Conservation (phyloP, 2,113 vertebrate genomes). For the Pholis gunnellus region DNA sequence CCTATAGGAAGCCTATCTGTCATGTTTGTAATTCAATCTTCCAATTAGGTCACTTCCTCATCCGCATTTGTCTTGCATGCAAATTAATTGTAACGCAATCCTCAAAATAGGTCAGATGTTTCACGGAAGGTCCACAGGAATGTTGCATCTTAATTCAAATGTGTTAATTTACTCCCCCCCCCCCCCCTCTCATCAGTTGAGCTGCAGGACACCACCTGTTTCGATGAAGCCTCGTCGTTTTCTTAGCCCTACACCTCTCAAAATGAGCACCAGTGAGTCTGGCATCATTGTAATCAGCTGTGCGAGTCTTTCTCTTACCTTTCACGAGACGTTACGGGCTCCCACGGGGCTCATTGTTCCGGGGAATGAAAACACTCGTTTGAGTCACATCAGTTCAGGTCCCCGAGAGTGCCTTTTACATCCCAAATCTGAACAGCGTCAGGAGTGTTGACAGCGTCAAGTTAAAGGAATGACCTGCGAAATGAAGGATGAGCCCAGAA, state of each 20-base stretch:
- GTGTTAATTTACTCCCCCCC: neutral
- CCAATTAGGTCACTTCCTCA: conserved; percentile 36
- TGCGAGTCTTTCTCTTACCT: conserved; percentile 62
- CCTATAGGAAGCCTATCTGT: neutral
- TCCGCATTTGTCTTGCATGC: neutral
- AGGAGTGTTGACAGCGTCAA: conserved; percentile 35
- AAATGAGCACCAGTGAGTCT: conserved; percentile 1
- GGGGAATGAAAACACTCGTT: conserved; percentile 20
- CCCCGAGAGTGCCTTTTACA: conserved; percentile 54
- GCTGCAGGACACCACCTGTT: conserved; percentile 67
- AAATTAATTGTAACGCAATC: conserved; percentile 21
- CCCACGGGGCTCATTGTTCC: conserved; percentile 36
- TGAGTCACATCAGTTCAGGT: conserved; percentile 45
- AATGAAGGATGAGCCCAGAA: conserved; percentile 56
- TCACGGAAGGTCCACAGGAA: conserved; percentile 20
- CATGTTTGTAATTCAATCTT: neutral
- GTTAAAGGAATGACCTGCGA: conserved; percentile 56
- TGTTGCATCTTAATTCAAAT: conserved; percentile 18
- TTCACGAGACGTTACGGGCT: conserved; percentile 26
- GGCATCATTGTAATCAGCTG: conserved; percentile 13
- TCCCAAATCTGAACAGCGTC: conserved; percentile 53
- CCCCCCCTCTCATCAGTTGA: neutral
- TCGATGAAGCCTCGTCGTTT: conserved; percentile 8
- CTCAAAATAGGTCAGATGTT: conserved; percentile 50
- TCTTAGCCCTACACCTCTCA: neutral